These are phyloP conservation scores for Amphipoea oculea DNA, from an alignment of 2,888 invertebrate genomes.

Conservation along the genomic window DNA sequence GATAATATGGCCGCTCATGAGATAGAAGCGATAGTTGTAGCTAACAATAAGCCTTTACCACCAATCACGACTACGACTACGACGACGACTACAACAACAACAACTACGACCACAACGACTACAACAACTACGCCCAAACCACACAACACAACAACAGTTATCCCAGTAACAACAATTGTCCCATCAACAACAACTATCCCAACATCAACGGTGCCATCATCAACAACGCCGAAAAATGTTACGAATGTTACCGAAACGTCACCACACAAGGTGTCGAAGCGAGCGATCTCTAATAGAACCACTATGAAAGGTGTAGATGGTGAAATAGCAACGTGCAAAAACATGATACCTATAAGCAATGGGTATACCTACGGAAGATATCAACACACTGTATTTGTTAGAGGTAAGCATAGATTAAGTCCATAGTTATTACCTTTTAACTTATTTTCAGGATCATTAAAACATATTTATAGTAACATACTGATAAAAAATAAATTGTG, in stretches of 20 bases:
- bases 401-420: slow-evolving; percentile 89
- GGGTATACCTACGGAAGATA: slow-evolving; percentile 94
- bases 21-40: slow-evolving; percentile 93
- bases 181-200: slow-evolving; percentile 63
- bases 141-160: slow-evolving; percentile 48
- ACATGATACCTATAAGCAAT: slow-evolving; percentile 92
- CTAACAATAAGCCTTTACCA: slow-evolving; percentile 92
- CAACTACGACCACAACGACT: slow-evolving; percentile 66
- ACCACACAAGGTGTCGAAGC: slow-evolving; percentile 73
- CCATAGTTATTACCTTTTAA: background rate
- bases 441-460: background rate
- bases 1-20: slow-evolving; percentile 90
- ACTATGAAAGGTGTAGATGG: slow-evolving; percentile 70
- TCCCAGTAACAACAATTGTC: slow-evolving; percentile 53
- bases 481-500: background rate
- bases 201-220: slow-evolving; percentile 63
- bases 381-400: slow-evolving; percentile 91
- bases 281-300: slow-evolving; percentile 73
- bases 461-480: slow-evolving; percentile 6
- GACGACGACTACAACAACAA: slow-evolving; percentile 80
- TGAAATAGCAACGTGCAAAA: slow-evolving; percentile 76
- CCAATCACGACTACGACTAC: slow-evolving; percentile 83
- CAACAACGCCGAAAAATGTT: slow-evolving; percentile 52
- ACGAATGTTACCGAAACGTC: slow-evolving; percentile 46
- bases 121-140: slow-evolving; percentile 57